Conservation (phyloP, 2,113 vertebrate genomes). For the Psammodynastes pulverulentus region DNA sequence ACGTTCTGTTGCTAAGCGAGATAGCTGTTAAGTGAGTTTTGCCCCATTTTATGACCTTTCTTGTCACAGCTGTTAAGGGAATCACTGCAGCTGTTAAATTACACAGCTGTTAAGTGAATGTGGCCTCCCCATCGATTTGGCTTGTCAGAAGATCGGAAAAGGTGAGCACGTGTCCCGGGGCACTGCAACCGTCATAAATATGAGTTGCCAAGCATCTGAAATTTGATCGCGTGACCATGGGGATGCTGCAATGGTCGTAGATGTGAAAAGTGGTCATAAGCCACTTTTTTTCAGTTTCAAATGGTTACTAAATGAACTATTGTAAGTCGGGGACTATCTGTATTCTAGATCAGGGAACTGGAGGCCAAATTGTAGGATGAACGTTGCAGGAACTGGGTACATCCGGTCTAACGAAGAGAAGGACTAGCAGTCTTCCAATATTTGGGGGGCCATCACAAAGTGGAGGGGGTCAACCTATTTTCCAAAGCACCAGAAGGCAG, state of each 20-base stretch:
- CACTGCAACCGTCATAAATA: neutral
- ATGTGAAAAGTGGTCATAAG: neutral
- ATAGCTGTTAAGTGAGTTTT: neutral
- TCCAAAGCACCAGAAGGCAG: neutral
- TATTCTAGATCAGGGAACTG: neutral
- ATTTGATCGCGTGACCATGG: neutral
- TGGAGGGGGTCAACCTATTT: neutral
- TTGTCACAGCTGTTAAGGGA: neutral
- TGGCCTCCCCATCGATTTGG: neutral
- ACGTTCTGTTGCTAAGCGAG: neutral
- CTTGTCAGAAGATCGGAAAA: neutral
- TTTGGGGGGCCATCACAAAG: neutral
- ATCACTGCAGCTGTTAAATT: neutral
- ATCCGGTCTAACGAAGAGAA: neutral
- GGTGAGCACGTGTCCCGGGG: no score
- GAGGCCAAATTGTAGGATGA: neutral
- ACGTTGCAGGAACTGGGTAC: neutral
- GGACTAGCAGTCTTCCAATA: neutral
- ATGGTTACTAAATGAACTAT: neutral
- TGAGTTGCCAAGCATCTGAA: neutral
- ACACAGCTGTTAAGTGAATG: neutral
- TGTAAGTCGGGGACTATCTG: neutral
- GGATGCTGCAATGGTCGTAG: neutral
- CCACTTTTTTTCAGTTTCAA: neutral
- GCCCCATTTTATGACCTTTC: neutral